phyloP scores from a whole-genome alignment of 2,113 vertebrate species.

The Pardalotus punctatus region DNA sequence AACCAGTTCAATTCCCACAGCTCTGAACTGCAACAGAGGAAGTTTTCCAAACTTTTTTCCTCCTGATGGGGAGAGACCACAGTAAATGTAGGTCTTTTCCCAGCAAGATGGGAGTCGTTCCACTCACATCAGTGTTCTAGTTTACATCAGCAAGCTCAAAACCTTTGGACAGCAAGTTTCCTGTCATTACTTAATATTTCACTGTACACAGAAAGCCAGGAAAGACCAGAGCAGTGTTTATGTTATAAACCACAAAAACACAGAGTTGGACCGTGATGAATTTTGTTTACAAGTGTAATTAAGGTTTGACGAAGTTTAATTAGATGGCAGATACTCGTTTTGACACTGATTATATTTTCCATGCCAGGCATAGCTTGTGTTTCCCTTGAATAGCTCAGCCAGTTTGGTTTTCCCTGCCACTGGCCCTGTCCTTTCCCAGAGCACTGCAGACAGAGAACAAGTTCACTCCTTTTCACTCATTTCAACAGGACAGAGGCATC shows the following conservation, averaged over 20 bases:
- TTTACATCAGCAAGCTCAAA: background rate
- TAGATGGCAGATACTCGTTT: background rate
- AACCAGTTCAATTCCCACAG: fast-evolving
- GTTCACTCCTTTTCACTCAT: background rate
- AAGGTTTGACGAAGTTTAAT: background rate
- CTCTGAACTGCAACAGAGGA: background rate
- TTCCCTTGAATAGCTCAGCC: background rate
- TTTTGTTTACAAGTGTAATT: background rate
- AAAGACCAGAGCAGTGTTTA: background rate
- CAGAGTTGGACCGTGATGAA: background rate
- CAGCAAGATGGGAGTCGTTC: background rate
- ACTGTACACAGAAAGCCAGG: background rate
- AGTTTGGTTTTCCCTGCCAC: background rate
- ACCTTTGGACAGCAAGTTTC: background rate
- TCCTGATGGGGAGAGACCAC: background rate
- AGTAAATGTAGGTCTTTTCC: background rate
- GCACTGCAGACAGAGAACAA: background rate
- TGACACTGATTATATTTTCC: background rate
- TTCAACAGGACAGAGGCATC: background rate
- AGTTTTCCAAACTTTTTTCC: background rate
- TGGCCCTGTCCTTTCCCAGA: background rate
- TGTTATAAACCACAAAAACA: background rate
- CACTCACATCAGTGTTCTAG: background rate
- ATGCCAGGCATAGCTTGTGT: background rate
- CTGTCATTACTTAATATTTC: background rate